phyloP scores from a whole-genome alignment of 2,113 vertebrate species.

The Nesogale talazaci region DNA sequence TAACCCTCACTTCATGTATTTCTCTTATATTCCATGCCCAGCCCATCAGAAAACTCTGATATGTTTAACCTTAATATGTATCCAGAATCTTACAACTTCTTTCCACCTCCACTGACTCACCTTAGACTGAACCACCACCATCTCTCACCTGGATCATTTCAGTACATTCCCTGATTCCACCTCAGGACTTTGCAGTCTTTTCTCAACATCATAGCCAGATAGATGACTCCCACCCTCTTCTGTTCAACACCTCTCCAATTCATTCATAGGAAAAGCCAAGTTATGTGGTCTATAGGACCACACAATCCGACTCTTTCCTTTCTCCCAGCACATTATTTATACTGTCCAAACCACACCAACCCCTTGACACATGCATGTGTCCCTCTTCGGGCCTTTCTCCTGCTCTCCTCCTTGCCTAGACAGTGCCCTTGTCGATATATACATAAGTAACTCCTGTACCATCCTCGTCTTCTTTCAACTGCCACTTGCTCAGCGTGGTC shows the following conservation, averaged over 20 bases:
- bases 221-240: not conserved
- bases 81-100: not conserved
- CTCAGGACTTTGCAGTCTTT: not conserved
- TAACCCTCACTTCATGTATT: not conserved
- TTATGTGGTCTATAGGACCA: not conserved
- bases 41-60: not conserved
- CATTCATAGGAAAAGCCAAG: not conserved
- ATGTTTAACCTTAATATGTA: not conserved
- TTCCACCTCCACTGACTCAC: not conserved
- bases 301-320: not conserved
- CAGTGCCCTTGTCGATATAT: not conserved
- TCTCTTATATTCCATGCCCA: not conserved
- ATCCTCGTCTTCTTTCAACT: not conserved
- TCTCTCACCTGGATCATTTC: not conserved
- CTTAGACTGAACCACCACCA: not conserved
- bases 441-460: fast-evolving
- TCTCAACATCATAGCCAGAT: not conserved
- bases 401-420: not conserved
- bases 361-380: too few relatives aligned
- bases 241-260: not conserved
- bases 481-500: not conserved
- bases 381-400: not conserved
- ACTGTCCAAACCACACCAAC: not conserved
- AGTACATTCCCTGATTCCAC: fast-evolving
- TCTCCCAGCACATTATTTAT: not conserved